A percentile compares a stretch with the other conserved stretches of the same genome.
Conservation (phyloP, 2,888 invertebrate species). For the Sericinus montela region DNA sequence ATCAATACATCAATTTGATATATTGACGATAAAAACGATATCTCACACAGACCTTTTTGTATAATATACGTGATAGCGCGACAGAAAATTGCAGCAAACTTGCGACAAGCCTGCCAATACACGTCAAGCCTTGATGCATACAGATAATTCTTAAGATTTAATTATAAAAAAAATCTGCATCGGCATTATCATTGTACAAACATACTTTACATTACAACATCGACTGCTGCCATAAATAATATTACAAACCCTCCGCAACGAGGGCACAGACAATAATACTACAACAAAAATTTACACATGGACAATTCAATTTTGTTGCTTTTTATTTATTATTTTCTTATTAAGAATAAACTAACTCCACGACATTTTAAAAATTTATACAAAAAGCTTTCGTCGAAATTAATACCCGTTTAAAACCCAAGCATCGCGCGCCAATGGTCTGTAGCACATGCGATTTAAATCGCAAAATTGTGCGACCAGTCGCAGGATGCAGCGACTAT, state of each 20-base stretch:
- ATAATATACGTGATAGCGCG: conserved; percentile 6
- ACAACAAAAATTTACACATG: conserved; percentile 9
- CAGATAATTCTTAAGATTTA: conserved; percentile 9
- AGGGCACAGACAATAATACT: conserved; percentile 8
- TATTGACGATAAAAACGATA: conserved; percentile 21
- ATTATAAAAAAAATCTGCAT: conserved; percentile 8
- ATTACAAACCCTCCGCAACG: background rate
- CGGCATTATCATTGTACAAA: conserved; percentile 17
- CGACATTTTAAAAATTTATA: conserved; percentile 3
- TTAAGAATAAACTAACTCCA: background rate
- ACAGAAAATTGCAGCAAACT: conserved; percentile 1
- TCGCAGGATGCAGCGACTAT: background rate
- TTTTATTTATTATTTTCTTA: too few species aligned
- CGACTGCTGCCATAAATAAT: conserved; percentile 11
- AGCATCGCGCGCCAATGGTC: conserved; percentile 1
- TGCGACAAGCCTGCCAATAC: background rate
- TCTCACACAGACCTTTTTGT: conserved; percentile 18
- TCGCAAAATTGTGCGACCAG: background rate
- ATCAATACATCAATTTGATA: conserved; percentile 39
- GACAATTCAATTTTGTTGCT: background rate
- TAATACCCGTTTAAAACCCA: conserved; percentile 8
- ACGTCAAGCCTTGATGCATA: conserved; percentile 12
- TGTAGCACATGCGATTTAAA: background rate
- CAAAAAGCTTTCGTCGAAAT: conserved; percentile 8
- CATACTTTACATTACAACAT: conserved; percentile 7